phyloP scores from a whole-genome alignment of 2,797 vertebrate species.

The Melanogrammus aeglefinus region DNA sequence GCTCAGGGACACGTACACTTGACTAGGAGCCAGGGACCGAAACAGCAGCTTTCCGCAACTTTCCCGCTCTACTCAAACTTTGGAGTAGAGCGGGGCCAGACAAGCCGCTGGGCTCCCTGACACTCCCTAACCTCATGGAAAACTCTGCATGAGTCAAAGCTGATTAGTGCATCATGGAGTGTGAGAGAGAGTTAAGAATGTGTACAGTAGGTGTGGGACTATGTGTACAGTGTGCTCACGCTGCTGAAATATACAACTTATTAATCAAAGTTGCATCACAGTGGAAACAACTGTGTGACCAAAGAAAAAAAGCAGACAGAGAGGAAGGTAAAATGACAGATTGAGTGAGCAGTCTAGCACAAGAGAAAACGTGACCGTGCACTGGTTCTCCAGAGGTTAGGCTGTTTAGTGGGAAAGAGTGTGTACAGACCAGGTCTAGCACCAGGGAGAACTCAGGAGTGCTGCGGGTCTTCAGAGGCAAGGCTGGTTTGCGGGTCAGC shows the following conservation, averaged over 20 bases:
- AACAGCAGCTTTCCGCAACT: no score
- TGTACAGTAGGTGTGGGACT: neutral
- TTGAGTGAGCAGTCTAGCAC: no score
- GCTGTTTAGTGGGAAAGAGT: neutral
- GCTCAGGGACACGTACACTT: no score
- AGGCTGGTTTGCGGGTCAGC: slow-evolving; percentile 94
- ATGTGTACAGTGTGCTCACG: neutral
- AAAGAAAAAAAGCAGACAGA: neutral
- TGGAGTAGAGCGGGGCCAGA: no score
- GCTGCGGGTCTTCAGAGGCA: slow-evolving; percentile 97
- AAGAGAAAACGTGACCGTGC: no score
- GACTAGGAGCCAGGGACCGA: no score
- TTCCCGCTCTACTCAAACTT: no score
- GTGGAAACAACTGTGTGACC: neutral
- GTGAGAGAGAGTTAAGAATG: neutral
- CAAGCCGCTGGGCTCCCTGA: no score
- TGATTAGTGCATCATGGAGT: slow-evolving; percentile 85
- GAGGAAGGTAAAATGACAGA: neutral
- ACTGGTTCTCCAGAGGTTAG: neutral
- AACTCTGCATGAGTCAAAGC: slow-evolving; percentile 93
- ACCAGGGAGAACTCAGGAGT: slow-evolving; percentile 98
- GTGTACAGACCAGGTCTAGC: slow-evolving; percentile 86
- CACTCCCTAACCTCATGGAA: slow-evolving; percentile 82
- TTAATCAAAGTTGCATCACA: neutral
- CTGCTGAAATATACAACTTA: neutral